A percentile compares a stretch with the other conserved stretches of the same genome.
phyloP scores from a whole-genome alignment of 2,113 vertebrate genomes.

The Vulpes lagopus region DNA sequence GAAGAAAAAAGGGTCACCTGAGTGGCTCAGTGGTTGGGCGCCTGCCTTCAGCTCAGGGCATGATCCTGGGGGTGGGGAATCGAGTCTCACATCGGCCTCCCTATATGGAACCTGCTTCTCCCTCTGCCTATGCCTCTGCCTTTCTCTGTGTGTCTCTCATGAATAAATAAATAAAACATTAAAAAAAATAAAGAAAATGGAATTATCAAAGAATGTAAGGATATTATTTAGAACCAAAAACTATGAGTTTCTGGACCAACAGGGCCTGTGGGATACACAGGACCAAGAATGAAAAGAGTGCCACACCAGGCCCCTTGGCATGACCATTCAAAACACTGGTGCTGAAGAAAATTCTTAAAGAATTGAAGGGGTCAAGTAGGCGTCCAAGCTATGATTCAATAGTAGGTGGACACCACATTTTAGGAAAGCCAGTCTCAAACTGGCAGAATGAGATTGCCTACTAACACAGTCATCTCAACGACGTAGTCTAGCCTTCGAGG shows the following conservation, averaged over 20 bases:
- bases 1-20: not conserved
- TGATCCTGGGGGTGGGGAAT: too few relatives aligned
- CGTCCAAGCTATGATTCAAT: not conserved
- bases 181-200: not conserved
- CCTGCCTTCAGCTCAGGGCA: too few relatives aligned
- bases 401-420: not conserved
- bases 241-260: not conserved
- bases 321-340: not conserved
- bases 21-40: too few relatives aligned
- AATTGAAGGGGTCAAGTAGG: too few relatives aligned
- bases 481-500: not conserved
- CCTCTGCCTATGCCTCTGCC: too few relatives aligned
- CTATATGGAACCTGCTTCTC: too few relatives aligned
- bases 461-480: not conserved
- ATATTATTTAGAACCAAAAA: not conserved
- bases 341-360: not conserved
- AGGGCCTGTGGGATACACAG: fast-evolving
- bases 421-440: not conserved
- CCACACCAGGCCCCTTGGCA: too few relatives aligned
- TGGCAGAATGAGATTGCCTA: not conserved
- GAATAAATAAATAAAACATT: too few relatives aligned
- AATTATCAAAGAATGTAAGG: not conserved
- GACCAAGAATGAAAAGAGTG: not conserved
- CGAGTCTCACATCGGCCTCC: too few relatives aligned
- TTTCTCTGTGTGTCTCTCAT: too few relatives aligned